phyloP scores from a whole-genome alignment of 2,888 invertebrate species.

The Cryptocheilus praepositus region DNA sequence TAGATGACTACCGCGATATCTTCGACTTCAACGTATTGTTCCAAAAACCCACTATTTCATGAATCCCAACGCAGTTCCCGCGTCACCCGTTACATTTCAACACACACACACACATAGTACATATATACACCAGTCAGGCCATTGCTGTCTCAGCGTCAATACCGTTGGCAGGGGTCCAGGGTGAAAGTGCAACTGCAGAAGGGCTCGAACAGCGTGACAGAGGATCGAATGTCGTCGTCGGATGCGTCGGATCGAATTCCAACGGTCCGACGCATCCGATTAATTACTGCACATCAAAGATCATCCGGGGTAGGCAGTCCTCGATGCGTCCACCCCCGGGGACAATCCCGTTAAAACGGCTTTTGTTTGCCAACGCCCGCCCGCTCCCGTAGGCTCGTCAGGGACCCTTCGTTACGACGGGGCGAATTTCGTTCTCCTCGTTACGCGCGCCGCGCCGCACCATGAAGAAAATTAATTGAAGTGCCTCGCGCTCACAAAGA shows the following conservation, averaged over 20 bases:
- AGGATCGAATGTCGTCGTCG: not conserved
- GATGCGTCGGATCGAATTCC: constrained; percentile 27
- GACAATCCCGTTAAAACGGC: constrained; percentile 36
- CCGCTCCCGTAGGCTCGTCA: constrained; percentile 3
- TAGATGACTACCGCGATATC: too few species aligned
- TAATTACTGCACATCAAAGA: constrained; percentile 40
- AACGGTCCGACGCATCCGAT: constrained; percentile 32
- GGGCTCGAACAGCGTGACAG: not conserved
- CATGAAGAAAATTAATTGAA: constrained; percentile 24
- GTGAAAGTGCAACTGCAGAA: not conserved
- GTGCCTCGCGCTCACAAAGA: constrained; percentile 5
- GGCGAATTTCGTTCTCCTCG: constrained; percentile 9
- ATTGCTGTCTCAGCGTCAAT: not conserved
- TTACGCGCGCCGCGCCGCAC: not conserved
- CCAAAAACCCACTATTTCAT: too few species aligned
- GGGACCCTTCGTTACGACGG: constrained; percentile 25
- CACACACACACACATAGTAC: too few species aligned
- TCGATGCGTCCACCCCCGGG: not conserved
- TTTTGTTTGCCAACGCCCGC: constrained; percentile 32
- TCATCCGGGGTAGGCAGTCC: constrained; percentile 7
- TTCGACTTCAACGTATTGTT: too few species aligned
- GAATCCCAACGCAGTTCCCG: too few species aligned
- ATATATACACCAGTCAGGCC: too few species aligned
- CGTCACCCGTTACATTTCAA: too few species aligned
- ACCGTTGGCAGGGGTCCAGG: not conserved